phyloP scores from a whole-genome alignment of 2,113 vertebrate genomes.

The Phainopepla nitens region DNA sequence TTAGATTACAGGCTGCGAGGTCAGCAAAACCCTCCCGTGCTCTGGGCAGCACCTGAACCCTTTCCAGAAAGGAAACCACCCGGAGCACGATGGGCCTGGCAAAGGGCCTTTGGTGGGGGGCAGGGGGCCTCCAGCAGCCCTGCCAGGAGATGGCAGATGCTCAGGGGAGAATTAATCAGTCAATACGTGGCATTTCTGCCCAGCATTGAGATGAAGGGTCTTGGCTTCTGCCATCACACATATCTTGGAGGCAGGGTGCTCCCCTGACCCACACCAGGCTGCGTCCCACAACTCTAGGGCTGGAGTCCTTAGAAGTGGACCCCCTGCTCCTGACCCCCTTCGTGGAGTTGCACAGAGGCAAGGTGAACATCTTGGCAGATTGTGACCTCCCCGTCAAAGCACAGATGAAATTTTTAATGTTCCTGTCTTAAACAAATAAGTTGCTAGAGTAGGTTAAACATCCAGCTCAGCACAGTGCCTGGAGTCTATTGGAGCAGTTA shows the following conservation, averaged over 20 bases:
- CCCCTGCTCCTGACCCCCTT: accelerated
- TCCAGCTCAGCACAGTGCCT: background rate
- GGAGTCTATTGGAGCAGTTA: background rate
- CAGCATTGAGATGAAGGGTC: background rate
- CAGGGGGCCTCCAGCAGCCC: background rate
- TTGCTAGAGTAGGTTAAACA: accelerated
- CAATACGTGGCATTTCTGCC: accelerated
- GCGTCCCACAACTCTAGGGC: background rate
- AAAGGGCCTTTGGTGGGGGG: background rate
- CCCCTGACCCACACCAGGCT: background rate
- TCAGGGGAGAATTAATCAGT: background rate
- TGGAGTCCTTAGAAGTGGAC: background rate
- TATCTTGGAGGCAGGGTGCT: background rate
- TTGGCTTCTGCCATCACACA: background rate
- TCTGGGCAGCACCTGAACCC: background rate
- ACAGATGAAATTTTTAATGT: background rate
- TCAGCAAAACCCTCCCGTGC: background rate
- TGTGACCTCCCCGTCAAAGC: background rate
- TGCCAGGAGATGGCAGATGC: background rate
- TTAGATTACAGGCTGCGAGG: background rate
- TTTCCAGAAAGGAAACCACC: background rate
- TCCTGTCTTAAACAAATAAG: background rate
- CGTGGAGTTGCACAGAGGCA: background rate
- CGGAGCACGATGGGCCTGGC: accelerated
- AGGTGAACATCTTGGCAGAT: background rate